Percentiles rank a stretch among this genome's conserved stretches.
Conservation (phyloP, 2,797 vertebrate genomes). For the Brachyalestes nurse region DNA sequence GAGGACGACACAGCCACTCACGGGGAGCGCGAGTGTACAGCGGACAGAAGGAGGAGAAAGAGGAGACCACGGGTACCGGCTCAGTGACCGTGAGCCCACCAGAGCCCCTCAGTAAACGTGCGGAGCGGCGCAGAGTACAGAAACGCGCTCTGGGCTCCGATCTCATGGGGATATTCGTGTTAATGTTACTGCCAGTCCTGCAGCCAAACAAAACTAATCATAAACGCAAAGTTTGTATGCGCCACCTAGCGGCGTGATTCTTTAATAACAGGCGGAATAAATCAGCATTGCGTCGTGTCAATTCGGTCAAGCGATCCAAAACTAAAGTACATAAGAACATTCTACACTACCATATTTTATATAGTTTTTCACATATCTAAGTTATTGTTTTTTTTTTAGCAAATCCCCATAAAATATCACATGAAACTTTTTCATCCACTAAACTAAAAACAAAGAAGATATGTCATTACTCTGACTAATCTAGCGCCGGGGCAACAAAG, state of each 20-base stretch:
- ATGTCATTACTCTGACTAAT: constrained; percentile 20
- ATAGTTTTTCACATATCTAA: too few species aligned
- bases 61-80: neutral
- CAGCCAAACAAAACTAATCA: constrained; percentile 46
- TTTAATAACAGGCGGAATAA: constrained; percentile 16
- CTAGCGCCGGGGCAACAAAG: constrained; percentile 1
- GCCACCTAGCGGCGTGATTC: constrained; percentile 64
- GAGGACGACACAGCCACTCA: neutral
- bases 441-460: neutral
- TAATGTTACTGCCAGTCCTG: constrained; percentile 17
- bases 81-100: neutral
- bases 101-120: neutral
- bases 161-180: constrained; percentile 11
- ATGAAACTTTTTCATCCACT: too few species aligned
- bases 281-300: constrained; percentile 11
- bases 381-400: neutral
- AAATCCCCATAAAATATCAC: neutral
- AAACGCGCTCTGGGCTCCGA: constrained; percentile 6
- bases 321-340: neutral
- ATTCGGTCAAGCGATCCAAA: neutral
- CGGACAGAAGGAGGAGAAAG: neutral
- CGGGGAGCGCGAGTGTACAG: neutral
- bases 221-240: constrained; percentile 52
- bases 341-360: neutral
- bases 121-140: neutral